Evolutionary conservation across 2,888 invertebrate species (phyloP).

Genomic region (Limenitis arthemis): DNA sequence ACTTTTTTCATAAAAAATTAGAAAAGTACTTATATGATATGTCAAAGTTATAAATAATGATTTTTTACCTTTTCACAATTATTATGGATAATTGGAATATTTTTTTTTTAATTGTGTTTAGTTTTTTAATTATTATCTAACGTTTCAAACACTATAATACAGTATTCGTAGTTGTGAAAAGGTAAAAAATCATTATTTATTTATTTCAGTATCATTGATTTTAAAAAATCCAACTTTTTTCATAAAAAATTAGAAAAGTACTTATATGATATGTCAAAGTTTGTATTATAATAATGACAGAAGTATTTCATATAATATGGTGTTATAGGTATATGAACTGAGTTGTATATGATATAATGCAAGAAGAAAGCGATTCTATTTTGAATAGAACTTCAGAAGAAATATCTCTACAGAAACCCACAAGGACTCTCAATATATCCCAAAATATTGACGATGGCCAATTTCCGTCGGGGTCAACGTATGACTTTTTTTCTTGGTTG

Average conservation of each 20-base stretch:
- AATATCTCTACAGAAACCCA: conserved; percentile 29
- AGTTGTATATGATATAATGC: conserved; percentile 35
- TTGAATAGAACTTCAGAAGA: conserved; percentile 34
- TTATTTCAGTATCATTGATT: too few species aligned
- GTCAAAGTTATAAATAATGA: background rate
- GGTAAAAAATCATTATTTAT: too few species aligned
- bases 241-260: background rate
- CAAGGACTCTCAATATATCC: conserved; percentile 13
- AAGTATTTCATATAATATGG: background rate
- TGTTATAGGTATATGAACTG: conserved; percentile 13
- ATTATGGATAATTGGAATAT: too few species aligned
- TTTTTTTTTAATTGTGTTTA: too few species aligned
- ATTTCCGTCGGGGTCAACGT: conserved; percentile 38
- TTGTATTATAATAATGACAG: background rate
- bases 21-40: background rate
- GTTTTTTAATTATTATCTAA: too few species aligned
- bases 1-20: too few species aligned
- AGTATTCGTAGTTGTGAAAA: too few species aligned
- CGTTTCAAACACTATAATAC: too few species aligned
- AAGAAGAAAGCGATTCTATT: conserved; percentile 37
- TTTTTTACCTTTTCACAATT: too few species aligned
- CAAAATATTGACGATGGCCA: conserved; percentile 35
- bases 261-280: conserved; percentile 1
- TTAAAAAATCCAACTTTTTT: too few species aligned
- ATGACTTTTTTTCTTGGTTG: conserved; percentile 50